Conservation (phyloP, 2,888 invertebrate species). For the Vanessa cardui region DNA sequence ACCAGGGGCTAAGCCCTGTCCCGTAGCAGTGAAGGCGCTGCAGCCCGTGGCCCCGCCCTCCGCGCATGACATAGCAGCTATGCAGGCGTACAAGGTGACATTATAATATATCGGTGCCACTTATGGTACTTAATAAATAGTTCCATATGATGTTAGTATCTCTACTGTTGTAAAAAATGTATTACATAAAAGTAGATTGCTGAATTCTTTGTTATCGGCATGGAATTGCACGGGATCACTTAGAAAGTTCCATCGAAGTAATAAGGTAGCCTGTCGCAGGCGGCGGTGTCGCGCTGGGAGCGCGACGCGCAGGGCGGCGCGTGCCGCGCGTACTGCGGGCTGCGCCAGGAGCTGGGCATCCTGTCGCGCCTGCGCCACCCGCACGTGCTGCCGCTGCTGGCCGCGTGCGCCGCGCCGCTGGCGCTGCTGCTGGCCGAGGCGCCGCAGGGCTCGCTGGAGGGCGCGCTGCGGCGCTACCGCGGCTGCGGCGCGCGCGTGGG, state of each 20-base stretch:
- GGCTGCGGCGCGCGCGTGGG: slow-evolving; percentile 92
- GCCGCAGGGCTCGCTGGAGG: slow-evolving; percentile 94
- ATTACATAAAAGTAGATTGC: too few species aligned
- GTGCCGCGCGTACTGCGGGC: slow-evolving; percentile 97
- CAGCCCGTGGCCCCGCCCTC: slow-evolving; percentile 94
- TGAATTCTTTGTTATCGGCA: too few species aligned
- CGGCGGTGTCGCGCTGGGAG: slow-evolving; percentile 94
- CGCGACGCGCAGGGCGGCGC: slow-evolving; percentile 95
- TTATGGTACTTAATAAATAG: too few species aligned
- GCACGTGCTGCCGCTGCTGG: slow-evolving; percentile 95
- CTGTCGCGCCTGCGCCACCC: slow-evolving; percentile 92
- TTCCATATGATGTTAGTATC: too few species aligned
- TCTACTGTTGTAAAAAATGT: too few species aligned
- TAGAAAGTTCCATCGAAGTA: too few species aligned
- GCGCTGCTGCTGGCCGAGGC: slow-evolving; percentile 95
- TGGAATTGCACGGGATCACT: too few species aligned
- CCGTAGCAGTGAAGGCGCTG: slow-evolving; percentile 95
- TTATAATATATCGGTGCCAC: background rate
- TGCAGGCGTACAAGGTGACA: slow-evolving; percentile 68
- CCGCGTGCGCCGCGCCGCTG: slow-evolving; percentile 94
- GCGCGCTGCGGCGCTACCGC: slow-evolving; percentile 91
- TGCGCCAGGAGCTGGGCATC: slow-evolving; percentile 96
- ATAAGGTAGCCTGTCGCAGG: too few species aligned
- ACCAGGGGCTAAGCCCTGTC: slow-evolving; percentile 58
- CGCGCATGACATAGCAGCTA: slow-evolving; percentile 49